These are phyloP conservation scores for Odontomachus brunneus DNA, from an alignment of 1,140 invertebrate genomes.

Conservation along the genomic window DNA sequence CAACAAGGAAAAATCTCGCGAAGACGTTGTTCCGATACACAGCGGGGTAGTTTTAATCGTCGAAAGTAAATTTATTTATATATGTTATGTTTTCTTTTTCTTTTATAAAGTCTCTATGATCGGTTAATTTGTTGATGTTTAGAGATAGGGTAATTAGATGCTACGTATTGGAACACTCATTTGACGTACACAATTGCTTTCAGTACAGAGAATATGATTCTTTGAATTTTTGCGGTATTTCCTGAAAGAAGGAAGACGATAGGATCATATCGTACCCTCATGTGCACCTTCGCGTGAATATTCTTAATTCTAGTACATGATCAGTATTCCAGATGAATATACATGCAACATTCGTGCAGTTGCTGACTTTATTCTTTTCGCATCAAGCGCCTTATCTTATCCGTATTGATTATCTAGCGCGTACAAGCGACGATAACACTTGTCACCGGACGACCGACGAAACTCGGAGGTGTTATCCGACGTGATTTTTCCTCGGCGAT, in stretches of 20 bases:
- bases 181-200: no score
- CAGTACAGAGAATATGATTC: no score
- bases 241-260: no score
- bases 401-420: neutral
- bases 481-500: neutral
- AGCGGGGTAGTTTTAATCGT: neutral
- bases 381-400: conserved; percentile 36
- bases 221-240: no score
- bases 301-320: neutral
- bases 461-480: neutral
- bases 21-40: neutral
- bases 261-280: neutral
- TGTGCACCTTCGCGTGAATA: neutral
- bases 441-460: neutral
- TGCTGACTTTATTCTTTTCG: neutral
- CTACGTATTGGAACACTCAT: no score
- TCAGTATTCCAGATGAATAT: neutral
- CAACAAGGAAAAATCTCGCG: neutral
- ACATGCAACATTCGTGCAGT: neutral
- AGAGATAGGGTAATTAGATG: no score
- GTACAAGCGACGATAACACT: neutral
- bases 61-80: neutral
- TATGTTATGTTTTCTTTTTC: conserved; percentile 11
- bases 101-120: conserved; percentile 2
- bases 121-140: neutral